A percentile compares a stretch with the other conserved stretches of the same genome.
Evolutionary conservation across 2,888 invertebrate species (phyloP).

Genomic region (Dolomedes plantarius): DNA sequence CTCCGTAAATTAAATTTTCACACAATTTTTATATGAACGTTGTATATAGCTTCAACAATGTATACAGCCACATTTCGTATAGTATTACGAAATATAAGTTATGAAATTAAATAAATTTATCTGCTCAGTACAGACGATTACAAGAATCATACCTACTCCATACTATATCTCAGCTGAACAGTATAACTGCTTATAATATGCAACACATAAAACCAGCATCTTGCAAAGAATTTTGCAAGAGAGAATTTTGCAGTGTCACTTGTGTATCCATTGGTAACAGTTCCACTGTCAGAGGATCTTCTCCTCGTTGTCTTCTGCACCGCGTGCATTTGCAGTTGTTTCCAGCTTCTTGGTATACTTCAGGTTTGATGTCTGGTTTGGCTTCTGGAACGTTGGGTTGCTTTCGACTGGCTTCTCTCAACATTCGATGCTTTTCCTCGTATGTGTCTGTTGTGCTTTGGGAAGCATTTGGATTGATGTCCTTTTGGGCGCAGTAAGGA

Average conservation of each 20-base stretch:
- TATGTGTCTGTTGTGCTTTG: constrained; percentile 7
- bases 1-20: no score
- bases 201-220: constrained; percentile 54
- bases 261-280: constrained; percentile 67
- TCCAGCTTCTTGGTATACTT: neutral
- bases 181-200: constrained; percentile 28
- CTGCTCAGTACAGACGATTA: no score
- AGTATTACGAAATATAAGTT: no score
- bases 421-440: constrained; percentile 25
- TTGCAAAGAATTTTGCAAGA: constrained; percentile 44
- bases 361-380: neutral
- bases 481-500: constrained; percentile 33
- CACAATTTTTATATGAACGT: no score
- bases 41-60: no score
- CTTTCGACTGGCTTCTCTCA: constrained; percentile 30
- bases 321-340: constrained; percentile 32
- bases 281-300: constrained; percentile 48
- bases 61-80: no score
- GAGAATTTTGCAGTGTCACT: constrained; percentile 60
- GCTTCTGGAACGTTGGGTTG: constrained; percentile 8
- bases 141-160: no score
- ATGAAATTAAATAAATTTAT: no score
- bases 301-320: constrained; percentile 36
- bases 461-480: constrained; percentile 9
- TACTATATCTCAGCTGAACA: no score